Evolutionary conservation across 2,888 invertebrate species (phyloP), one percentile per base, ranked within the genome.

Genomic region (Archaeoteleia sp.): DNA sequence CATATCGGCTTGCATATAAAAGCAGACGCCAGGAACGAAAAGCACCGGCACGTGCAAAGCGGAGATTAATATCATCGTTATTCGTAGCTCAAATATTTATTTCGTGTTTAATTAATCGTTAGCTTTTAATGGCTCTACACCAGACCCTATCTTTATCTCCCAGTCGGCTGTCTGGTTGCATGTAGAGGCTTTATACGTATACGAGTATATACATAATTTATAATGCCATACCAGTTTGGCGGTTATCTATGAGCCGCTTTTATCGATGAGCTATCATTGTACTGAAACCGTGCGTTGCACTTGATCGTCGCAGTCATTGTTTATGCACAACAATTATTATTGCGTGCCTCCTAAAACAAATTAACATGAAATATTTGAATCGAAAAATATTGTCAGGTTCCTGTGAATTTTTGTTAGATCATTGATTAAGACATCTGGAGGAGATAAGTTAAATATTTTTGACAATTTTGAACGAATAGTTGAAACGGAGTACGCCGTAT

Each of bases 41-140:
- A 67, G 58, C 58, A 54, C 49, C 29, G 68, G 69, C 70, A 70
- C 75, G 76, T 73, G 74, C 76, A 80, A 77, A 80, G 77, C 77
- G 74, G 74, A 82, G 81, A 82, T 80, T 82, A 79, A 80, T 81
- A 80, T 78, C 79, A 70, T 73, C 73, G 77, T 80, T 81, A 82
- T 80, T 80, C 76, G 78, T 75, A 80, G 78, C 75, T 71, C 75
- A 82, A 80, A 82, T 82, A 81, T 81, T 82, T 82, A 82, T 81
- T 80, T 79, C 78, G 77, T 72, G 79, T 77, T 79, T 78, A 82
- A 82, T 82, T 81, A 82, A 82, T 82, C 79, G 81, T 81, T 79
- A 78, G 79, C 78, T 79, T 80, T 81, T 81, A 81, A 81, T 80
- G 78, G 76, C 72, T 53, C 55, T 60, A 66, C 46, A 66, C 66